Percentiles rank a stretch among this genome's conserved stretches.
phyloP scores from a whole-genome alignment of 1,140 invertebrate species.

The Steinernema feltiae region DNA sequence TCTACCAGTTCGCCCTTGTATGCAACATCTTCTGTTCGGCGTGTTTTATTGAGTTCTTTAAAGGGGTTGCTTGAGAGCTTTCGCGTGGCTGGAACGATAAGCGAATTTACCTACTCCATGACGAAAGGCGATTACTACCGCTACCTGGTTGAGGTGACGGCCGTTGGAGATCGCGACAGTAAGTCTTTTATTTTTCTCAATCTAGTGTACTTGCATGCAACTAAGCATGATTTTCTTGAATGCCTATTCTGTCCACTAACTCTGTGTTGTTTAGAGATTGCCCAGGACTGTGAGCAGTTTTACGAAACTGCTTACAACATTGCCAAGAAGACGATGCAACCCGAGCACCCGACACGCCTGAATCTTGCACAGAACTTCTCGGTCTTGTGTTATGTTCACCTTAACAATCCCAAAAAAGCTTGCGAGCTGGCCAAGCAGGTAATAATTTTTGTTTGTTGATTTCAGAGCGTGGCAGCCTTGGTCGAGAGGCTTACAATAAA shows the following conservation, averaged over 20 bases:
- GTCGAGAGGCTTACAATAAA: slow-evolving; percentile 88
- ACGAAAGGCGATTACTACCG: slow-evolving; percentile 99
- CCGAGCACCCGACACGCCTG: slow-evolving; percentile 76
- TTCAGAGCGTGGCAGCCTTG: slow-evolving; percentile 67
- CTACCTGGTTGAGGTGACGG: slow-evolving; percentile 96
- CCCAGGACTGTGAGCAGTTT: slow-evolving; percentile 94
- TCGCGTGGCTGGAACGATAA: slow-evolving; percentile 92
- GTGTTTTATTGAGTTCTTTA: slow-evolving; percentile 53
- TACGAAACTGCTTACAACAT: slow-evolving; percentile 98
- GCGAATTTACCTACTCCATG: slow-evolving; percentile 97
- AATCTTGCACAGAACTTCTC: slow-evolving; percentile 72
- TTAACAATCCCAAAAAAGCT: slow-evolving; percentile 90
- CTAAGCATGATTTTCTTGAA: not conserved
- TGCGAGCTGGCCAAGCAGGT: slow-evolving; percentile 78
- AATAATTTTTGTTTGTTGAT: slow-evolving; percentile 21
- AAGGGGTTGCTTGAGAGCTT: slow-evolving; percentile 90
- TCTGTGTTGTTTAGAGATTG: slow-evolving; percentile 68
- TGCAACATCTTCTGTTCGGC: not conserved
- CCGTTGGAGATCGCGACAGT: slow-evolving; percentile 87
- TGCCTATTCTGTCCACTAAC: not conserved
- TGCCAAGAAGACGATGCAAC: slow-evolving; percentile 92
- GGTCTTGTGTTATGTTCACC: slow-evolving; percentile 96
- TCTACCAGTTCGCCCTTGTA: slow-evolving; percentile 87
- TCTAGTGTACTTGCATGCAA: slow-evolving; percentile 48
- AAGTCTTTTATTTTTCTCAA: slow-evolving; percentile 61